Evolutionary conservation across 1,140 invertebrate species (phyloP), one percentile per base, ranked within the genome.

Genomic region (Acromyrmex charruanus): DNA sequence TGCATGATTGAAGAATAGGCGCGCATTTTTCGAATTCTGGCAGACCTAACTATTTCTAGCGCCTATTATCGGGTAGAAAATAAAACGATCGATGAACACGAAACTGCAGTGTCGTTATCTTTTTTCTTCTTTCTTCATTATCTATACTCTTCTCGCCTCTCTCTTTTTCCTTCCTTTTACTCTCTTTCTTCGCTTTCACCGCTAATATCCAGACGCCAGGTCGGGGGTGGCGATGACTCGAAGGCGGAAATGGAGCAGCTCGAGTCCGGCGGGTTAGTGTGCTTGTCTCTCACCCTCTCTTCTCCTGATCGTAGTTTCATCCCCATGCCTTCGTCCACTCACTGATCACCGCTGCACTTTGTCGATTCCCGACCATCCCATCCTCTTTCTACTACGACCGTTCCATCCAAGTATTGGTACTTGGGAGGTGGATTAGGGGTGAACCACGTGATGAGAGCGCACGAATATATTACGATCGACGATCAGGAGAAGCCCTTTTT

Each of bases 201-300:
- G 55, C 90, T 92, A 91, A 92, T 92, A 91, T 90, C 77, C 87
- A 87, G 88, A 86, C 81, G 77, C 74, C 79, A 59, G 61, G 63
- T 74, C 72, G 59, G 44, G 79, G 53, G 74, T 86, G 85, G 85
- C 69, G 85, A 87, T 90, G 77, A 89, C 86, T 90, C 89, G 89
- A 84, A 88, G 87, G 87, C 91, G 92, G 92, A 92, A 93, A 92
- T 93, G 91, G 92, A 93, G 91, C 90, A 90, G 89, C 75, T 91
- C 85, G 89, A 89, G 90, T 93, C 90, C 90, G 66, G 87, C 81
- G 63, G 77, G 82, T 92, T 75, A 86, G 87, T 88, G 71, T 77
- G 88, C 84, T 89, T 87, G 85, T 85, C 86, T 82, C 86, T 68
- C 82, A 35, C 74, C 77, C 74, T 77, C 59, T 66, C 71, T 82